phyloP scores from a whole-genome alignment of 2,113 vertebrate species.

The Suncus etruscus region DNA sequence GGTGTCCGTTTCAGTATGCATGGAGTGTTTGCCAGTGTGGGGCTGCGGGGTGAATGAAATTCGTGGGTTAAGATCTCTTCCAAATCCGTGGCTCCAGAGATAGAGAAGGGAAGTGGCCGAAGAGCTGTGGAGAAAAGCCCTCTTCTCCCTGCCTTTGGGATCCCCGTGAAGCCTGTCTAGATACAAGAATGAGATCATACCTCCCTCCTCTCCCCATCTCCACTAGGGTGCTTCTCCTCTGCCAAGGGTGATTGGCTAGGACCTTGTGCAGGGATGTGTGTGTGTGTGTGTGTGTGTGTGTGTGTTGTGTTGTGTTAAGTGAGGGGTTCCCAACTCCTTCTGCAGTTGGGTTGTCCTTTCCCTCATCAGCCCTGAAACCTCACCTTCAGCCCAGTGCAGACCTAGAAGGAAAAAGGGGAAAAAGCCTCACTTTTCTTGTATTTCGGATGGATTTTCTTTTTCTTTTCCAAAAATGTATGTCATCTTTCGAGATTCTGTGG shows the following conservation, averaged over 20 bases:
- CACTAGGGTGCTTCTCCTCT: not conserved
- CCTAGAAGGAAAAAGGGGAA: not conserved
- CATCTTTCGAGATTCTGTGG: not conserved
- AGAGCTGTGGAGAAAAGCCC: too few relatives aligned
- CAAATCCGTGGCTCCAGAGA: not conserved
- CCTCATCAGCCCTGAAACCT: too few relatives aligned
- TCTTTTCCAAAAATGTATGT: not conserved
- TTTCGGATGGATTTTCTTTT: not conserved
- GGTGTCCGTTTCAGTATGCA: not conserved
- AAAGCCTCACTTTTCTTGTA: not conserved
- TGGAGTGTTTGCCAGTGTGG: not conserved
- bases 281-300: not conserved
- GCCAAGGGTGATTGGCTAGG: not conserved
- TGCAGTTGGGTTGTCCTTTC: fast-evolving
- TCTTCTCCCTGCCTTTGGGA: too few relatives aligned
- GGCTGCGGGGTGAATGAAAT: conserved; percentile 2
- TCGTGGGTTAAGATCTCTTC: not conserved
- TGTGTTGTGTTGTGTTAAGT: too few relatives aligned
- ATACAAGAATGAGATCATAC: fast-evolving
- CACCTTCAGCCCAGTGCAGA: conserved; percentile 9
- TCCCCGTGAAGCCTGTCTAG: not conserved
- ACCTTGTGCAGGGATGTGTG: not conserved
- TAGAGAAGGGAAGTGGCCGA: fast-evolving
- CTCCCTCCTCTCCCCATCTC: too few relatives aligned
- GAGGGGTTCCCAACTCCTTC: not conserved